Evolutionary conservation across 2,797 vertebrate species (phyloP), one percentile per base, ranked within the genome.

Genomic region (Leptatherina wallacei): DNA sequence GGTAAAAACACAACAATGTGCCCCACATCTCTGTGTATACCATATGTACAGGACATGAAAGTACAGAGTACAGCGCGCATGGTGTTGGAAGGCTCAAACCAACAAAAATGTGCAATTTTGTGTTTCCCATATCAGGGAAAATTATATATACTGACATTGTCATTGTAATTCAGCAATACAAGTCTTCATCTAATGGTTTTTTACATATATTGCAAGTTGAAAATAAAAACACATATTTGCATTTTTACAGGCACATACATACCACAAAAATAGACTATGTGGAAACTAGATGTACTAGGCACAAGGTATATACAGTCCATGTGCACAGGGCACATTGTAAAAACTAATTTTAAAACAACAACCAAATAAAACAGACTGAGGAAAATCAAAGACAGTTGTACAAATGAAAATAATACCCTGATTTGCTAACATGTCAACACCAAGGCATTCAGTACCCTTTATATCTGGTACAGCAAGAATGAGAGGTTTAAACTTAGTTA

Each of bases 251-350:
- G 92, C 93, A 94, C 92, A 88, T 91, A 92, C 91, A 93, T 91
- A 94, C 89, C 93, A 94, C 94, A 93, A 93, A 94, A 94, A 94
- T 92, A 93, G 92, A 94, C 93, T 93, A 93, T 93, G 93, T 94
- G 91, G 90, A 95, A 93, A 95, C 93, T 93, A 95, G 86, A 90
- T 92, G 89, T 93, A 95, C 94, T 93, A 95, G 95, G 94, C 94
- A 95, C 94, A 94, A 93, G 92, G 92, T 94, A 94, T 94, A 91
- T 94, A 95, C 88, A 94, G 92, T 93, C 92, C 87, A 71, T 94
- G 93, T 94, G 94, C 94, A 89, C 89, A 88, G 93, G 91, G 91
- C 91, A 94, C 93, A 92, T 91, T 91, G 85, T 92, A 91, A 90
- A 93, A 90, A 89, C 52, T 73, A 77, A 65, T 38, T 29, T 44